Evolutionary conservation across 2,113 vertebrate genomes (phyloP).

Genomic region (Chloropsis hardwickii): DNA sequence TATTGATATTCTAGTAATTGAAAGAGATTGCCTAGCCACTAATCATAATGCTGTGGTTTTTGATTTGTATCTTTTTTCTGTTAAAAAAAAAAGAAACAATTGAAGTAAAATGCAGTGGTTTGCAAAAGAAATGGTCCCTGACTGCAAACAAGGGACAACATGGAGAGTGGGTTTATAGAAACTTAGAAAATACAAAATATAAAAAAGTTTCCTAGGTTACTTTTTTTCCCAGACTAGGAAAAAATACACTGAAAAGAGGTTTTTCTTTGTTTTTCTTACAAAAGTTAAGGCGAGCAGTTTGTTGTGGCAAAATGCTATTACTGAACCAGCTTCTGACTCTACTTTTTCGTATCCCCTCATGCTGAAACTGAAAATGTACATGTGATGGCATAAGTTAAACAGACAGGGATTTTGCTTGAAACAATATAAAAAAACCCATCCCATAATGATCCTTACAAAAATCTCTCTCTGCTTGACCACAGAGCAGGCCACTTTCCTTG

Average conservation of each 20-base stretch:
- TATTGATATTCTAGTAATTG: slow-evolving; percentile 60
- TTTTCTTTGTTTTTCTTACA: slow-evolving; percentile 64
- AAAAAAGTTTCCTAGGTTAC: slow-evolving; percentile 64
- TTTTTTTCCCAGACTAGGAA: slow-evolving; percentile 56
- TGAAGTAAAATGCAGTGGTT: slow-evolving; percentile 60
- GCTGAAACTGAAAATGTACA: neutral
- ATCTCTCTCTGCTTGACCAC: neutral
- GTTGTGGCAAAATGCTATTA: slow-evolving; percentile 64
- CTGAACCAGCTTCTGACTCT: slow-evolving; percentile 19
- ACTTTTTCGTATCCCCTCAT: slow-evolving; percentile 25
- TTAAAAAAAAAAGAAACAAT: neutral
- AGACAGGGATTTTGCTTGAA: slow-evolving; percentile 9
- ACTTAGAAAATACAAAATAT: slow-evolving; percentile 76
- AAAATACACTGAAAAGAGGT: slow-evolving; percentile 68
- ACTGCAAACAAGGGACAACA: slow-evolving; percentile 20
- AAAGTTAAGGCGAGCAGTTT: slow-evolving; percentile 80
- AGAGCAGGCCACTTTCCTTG: neutral
- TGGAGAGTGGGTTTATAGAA: slow-evolving; percentile 62
- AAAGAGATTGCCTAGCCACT: slow-evolving; percentile 64
- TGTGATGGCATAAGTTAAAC: neutral
- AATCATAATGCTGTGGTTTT: slow-evolving; percentile 45
- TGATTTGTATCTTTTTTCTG: slow-evolving; percentile 30
- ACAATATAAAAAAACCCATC: neutral
- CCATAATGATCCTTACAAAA: neutral
- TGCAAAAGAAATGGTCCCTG: slow-evolving; percentile 50